Evolutionary conservation across 2,113 vertebrate genomes (phyloP).

Genomic region (Myotis davidii): DNA sequence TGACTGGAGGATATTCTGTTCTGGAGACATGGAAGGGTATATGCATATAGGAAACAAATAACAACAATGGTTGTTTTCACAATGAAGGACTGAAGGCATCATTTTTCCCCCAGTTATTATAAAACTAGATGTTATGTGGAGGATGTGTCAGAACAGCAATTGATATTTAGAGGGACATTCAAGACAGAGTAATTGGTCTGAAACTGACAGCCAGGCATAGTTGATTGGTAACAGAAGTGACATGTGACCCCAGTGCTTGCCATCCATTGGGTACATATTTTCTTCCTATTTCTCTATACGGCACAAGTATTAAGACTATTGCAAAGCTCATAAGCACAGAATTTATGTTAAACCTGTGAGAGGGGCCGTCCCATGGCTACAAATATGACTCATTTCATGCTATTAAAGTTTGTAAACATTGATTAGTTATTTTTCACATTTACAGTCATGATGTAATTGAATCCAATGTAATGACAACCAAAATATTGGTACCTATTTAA

Average conservation of each 20-base stretch:
- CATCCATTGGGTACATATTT: background rate
- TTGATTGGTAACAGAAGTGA: background rate
- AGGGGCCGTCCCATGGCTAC: background rate
- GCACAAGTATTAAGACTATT: background rate
- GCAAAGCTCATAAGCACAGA: background rate
- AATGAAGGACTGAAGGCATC: background rate
- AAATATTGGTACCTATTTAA: background rate
- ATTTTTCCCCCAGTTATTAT: background rate
- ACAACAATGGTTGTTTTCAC: background rate
- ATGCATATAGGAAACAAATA: background rate
- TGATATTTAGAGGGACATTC: background rate
- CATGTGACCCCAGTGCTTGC: background rate
- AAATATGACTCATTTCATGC: background rate
- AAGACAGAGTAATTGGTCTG: background rate
- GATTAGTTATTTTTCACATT: background rate
- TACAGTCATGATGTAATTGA: background rate
- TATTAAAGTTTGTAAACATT: background rate
- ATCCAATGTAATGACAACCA: background rate
- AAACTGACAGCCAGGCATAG: background rate
- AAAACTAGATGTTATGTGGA: background rate
- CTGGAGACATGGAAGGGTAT: background rate
- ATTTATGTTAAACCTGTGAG: background rate
- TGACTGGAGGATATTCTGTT: background rate
- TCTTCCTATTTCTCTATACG: background rate
- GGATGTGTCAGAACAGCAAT: background rate